These are phyloP conservation scores for Leptobrachium leishanense DNA, from an alignment of 2,113 vertebrate genomes.

Conservation along the genomic window DNA sequence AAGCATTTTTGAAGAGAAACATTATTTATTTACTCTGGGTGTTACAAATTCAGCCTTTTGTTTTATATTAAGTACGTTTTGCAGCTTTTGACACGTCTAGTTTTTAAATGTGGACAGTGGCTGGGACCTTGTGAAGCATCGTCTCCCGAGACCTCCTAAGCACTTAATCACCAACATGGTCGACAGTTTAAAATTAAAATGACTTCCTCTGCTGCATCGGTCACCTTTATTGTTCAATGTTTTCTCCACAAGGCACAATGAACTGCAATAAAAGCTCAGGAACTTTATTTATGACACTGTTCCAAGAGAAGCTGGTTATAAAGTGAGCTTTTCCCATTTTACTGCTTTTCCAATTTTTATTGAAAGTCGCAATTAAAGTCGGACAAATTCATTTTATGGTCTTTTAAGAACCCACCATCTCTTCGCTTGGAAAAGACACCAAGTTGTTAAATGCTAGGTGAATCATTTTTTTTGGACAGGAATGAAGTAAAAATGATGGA, in stretches of 20 bases:
- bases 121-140: slow-evolving; percentile 2
- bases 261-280: slow-evolving; percentile 45
- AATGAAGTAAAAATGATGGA: slow-evolving; percentile 27
- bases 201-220: slow-evolving; percentile 25
- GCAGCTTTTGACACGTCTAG: slow-evolving; percentile 25
- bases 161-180: slow-evolving; percentile 21
- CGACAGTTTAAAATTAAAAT: slow-evolving; percentile 29
- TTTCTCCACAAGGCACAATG: slow-evolving; percentile 51
- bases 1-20: background rate
- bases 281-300: slow-evolving; percentile 61
- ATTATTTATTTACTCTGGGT: background rate
- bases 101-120: slow-evolving; percentile 18
- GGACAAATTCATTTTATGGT: slow-evolving; percentile 53
- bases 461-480: slow-evolving; percentile 34
- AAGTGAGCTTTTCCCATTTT: slow-evolving; percentile 56
- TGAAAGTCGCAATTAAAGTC: slow-evolving; percentile 57
- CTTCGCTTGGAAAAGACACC: background rate
- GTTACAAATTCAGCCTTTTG: slow-evolving; percentile 6
- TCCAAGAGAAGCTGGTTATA: slow-evolving; percentile 51
- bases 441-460: slow-evolving; percentile 25
- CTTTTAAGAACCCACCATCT: slow-evolving; percentile 38
- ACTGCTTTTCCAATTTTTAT: slow-evolving; percentile 62
- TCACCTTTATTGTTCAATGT: slow-evolving; percentile 53
- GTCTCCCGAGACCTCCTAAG: background rate
- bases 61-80: slow-evolving; percentile 11